Evolutionary conservation across 2,797 vertebrate species (phyloP).

Genomic region (Dipus sagitta): DNA sequence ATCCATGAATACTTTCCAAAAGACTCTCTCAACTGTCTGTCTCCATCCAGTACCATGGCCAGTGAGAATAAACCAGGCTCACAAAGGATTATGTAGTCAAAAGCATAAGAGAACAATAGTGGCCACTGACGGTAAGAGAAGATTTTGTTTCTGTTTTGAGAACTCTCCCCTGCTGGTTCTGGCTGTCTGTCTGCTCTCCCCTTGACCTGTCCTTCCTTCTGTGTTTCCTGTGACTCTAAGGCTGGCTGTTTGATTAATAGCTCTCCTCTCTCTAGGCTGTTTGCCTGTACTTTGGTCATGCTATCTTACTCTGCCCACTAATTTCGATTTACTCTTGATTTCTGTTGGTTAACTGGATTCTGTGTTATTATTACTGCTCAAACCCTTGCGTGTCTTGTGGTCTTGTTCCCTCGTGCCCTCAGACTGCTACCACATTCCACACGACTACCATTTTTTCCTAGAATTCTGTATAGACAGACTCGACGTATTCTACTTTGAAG

Average conservation of each 20-base stretch:
- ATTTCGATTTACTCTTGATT: slow-evolving; percentile 71
- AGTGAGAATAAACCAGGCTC: neutral
- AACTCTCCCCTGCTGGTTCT: neutral
- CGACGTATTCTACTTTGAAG: neutral
- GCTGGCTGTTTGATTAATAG: slow-evolving; percentile 46
- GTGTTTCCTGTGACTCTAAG: slow-evolving; percentile 18
- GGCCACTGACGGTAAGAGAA: neutral
- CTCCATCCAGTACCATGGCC: neutral
- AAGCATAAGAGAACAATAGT: neutral
- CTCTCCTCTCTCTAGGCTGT: slow-evolving; percentile 58
- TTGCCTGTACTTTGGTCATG: slow-evolving; percentile 79
- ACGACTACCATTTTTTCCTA: neutral
- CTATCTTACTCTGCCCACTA: slow-evolving; percentile 72
- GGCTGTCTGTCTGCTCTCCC: neutral
- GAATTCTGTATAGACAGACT: neutral
- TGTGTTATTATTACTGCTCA: slow-evolving; percentile 51
- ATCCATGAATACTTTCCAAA: slow-evolving; percentile 41
- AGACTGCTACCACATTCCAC: neutral
- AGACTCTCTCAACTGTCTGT: neutral
- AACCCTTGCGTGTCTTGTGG: slow-evolving; percentile 35
- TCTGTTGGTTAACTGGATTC: slow-evolving; percentile 73
- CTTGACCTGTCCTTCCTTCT: slow-evolving; percentile 17
- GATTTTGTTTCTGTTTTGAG: neutral
- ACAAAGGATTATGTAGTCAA: neutral
- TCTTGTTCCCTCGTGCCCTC: slow-evolving; percentile 22